Evolutionary conservation across 2,888 invertebrate species (phyloP).

Genomic region (Pollenia griseotomentosa): DNA sequence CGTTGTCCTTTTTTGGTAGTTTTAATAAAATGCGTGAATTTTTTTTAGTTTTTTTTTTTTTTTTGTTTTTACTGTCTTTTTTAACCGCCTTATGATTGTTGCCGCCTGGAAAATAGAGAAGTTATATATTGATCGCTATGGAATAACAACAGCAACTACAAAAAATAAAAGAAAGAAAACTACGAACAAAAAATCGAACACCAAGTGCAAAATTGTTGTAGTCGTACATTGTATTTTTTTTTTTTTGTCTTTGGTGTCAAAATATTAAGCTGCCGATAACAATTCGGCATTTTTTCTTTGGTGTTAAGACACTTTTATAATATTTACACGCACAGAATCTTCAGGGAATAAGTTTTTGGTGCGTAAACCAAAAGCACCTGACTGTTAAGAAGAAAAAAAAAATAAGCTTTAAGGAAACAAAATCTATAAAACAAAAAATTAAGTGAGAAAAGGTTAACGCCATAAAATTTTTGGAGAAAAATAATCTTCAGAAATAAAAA

Average conservation of each 20-base stretch:
- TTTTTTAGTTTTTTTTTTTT: conserved; percentile 22
- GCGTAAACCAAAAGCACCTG: conserved; percentile 46
- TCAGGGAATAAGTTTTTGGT: conserved; percentile 51
- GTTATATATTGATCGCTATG: conserved; percentile 60
- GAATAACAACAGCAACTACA: conserved; percentile 28
- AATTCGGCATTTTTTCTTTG: conserved; percentile 55
- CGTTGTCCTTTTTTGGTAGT: conserved; percentile 71
- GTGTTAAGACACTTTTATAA: conserved; percentile 47
- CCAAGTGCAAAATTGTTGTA: conserved; percentile 20
- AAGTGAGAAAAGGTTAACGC: neutral
- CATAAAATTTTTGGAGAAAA: neutral
- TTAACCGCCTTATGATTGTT: conserved; percentile 64
- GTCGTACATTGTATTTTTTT: conserved; percentile 15
- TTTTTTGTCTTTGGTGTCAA: conserved; percentile 41
- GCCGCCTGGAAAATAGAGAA: conserved; percentile 69
- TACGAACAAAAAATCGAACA: conserved; percentile 1
- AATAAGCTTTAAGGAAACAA: neutral
- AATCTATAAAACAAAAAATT: neutral
- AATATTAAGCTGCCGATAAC: conserved; percentile 48
- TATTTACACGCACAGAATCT: conserved; percentile 57
- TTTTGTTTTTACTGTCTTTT: conserved; percentile 14
- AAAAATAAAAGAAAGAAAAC: neutral
- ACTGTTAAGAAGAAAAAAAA: conserved; percentile 16
- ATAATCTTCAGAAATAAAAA: no score
- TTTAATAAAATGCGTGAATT: conserved; percentile 70